phyloP scores from a whole-genome alignment of 2,113 vertebrate species.

The Sus scrofa region DNA sequence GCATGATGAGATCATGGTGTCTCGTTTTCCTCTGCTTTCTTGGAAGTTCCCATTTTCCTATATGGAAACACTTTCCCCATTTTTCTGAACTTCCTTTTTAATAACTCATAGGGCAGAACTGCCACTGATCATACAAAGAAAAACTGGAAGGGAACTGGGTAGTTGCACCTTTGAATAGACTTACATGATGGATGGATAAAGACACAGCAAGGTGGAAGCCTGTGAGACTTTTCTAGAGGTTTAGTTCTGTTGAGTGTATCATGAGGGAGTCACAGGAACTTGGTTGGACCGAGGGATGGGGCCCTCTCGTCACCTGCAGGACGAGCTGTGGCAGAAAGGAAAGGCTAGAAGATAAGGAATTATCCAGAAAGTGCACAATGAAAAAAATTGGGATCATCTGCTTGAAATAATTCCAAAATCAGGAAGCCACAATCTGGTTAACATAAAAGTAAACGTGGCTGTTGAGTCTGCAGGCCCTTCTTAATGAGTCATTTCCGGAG shows the following conservation, averaged over 20 bases:
- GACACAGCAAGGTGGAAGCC: too few species aligned
- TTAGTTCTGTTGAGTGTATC: not conserved
- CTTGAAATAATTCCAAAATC: not conserved
- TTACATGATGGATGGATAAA: too few species aligned
- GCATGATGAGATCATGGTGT: too few species aligned
- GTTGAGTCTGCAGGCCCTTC: conserved; percentile 10
- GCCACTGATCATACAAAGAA: too few species aligned
- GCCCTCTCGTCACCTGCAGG: not conserved
- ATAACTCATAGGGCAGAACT: too few species aligned
- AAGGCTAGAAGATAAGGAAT: not conserved
- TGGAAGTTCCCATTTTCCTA: too few species aligned
- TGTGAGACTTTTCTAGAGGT: not conserved
- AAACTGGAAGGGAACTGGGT: too few species aligned
- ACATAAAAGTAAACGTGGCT: not conserved
- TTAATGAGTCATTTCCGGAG: not conserved
- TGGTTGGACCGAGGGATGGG: not conserved
- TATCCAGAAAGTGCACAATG: not conserved
- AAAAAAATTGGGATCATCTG: not conserved
- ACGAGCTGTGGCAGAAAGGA: not conserved
- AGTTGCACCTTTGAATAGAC: too few species aligned
- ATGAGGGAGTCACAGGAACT: not conserved
- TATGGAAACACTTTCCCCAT: too few species aligned
- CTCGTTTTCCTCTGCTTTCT: too few species aligned
- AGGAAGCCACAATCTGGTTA: not conserved
- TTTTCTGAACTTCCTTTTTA: too few species aligned